Base-by-base conservation (phyloP, 2,797 vertebrate species). In the Smutsia gigantea region DNA sequence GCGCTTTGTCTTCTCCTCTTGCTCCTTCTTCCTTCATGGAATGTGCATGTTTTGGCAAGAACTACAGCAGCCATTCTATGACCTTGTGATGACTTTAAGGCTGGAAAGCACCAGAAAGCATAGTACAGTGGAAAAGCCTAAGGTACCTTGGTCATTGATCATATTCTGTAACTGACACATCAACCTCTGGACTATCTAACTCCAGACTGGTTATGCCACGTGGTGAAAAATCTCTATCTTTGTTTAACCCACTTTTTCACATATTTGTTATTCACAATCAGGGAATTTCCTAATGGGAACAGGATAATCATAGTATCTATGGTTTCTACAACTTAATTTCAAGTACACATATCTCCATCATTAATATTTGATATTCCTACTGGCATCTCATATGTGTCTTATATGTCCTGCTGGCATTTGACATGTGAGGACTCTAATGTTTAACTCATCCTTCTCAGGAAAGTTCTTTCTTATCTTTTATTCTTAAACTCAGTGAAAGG, bases 251-350 rank as follows among this genome's bases (percentile, higher is more conserved):
- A 69, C 9, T 46, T 46, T 89, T 84, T 61, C 6, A 63, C 4
- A 15, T 68, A 55, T 77, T 66, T 84, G 17, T n/a, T 90, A 77
- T 64, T 77, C 7, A 72, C 0, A 23, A 39, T 68, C 39, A 91
- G 12, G 5, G 19, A 17, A 57, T 10, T 85, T 95, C 72, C 42
- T 90, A 89, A 75, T 3, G 2, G 13, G 75, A 64, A 31, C 19
- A 57, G 18, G 74, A 42, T 72, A 82, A 94, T 27, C 87, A 5
- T 27, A 37, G 11, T 64, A 75, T 57, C 34, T 66, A 7, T 14
- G 81, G 10, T 92, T 82, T 87, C 77, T 93, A 63, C 19, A 57
- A 37, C 72, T 71, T 77, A 81, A 51, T 64, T 85, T 79, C 94
- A 84, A 90, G 31, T 66, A 61, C 18, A 84, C n/a, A 42, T 57